Conservation (phyloP, 2,888 invertebrate genomes). For the Caenorhabditis japonica region DNA sequence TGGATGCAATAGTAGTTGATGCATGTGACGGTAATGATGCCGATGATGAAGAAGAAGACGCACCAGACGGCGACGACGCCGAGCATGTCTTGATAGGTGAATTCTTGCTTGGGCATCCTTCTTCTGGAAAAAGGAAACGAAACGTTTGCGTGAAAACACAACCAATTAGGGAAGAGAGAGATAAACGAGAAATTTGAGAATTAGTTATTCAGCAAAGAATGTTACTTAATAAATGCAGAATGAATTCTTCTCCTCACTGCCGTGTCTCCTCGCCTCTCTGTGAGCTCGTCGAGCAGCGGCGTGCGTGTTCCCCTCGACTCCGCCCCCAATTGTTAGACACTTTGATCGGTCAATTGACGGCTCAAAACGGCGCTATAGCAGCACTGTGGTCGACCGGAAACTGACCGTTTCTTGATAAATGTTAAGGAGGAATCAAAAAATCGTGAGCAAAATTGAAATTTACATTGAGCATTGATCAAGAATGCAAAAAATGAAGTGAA, state of each 20-base stretch:
- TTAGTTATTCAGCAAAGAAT: too few relatives aligned
- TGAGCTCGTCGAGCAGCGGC: neutral
- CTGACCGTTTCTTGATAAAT: slow-evolving; percentile 4
- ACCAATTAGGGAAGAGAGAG: neutral
- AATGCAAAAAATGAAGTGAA: too few relatives aligned
- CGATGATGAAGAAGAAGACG: slow-evolving; percentile 54
- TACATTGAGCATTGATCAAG: too few relatives aligned
- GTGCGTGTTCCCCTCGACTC: neutral
- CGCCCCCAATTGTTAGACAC: slow-evolving; percentile 5
- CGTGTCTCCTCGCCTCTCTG: too few relatives aligned
- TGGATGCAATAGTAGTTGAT: slow-evolving; percentile 66
- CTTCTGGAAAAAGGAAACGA: slow-evolving; percentile 3
- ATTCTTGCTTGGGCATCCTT: slow-evolving; percentile 48
- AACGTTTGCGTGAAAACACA: neutral
- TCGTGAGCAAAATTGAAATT: too few relatives aligned
- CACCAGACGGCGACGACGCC: slow-evolving; percentile 53
- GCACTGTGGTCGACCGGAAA: neutral
- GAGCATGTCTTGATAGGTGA: slow-evolving; percentile 28
- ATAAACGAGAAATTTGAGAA: neutral
- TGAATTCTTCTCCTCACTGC: too few relatives aligned
- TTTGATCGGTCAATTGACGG: slow-evolving; percentile 26
- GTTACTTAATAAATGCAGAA: too few relatives aligned
- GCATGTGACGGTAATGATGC: slow-evolving; percentile 58
- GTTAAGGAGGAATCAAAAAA: neutral
- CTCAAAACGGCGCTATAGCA: neutral